A percentile compares a stretch with the other conserved stretches of the same genome.
phyloP scores from a whole-genome alignment of 1,140 invertebrate species.

The Catajapyx aquilonaris region DNA sequence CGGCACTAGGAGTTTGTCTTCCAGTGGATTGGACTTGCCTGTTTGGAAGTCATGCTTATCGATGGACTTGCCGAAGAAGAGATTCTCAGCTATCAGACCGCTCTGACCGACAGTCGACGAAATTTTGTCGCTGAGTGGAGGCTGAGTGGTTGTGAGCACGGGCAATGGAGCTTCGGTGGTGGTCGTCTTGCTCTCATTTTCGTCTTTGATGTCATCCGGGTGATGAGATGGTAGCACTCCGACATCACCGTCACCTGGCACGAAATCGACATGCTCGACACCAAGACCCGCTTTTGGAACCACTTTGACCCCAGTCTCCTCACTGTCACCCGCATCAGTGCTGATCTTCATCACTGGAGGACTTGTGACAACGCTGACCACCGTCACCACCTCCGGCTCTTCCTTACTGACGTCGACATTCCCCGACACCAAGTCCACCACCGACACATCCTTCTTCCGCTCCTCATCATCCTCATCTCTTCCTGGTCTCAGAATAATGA shows the following conservation, averaged over 20 bases:
- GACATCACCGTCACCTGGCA: neutral
- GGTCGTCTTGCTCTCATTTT: neutral
- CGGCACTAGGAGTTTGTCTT: conserved; percentile 8
- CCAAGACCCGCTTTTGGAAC: neutral
- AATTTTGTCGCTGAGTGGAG: too few species aligned
- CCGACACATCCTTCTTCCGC: neutral
- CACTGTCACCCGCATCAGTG: neutral
- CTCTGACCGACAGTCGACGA: too few species aligned
- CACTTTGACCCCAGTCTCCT: neutral
- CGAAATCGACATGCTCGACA: neutral
- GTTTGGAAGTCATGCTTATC: neutral
- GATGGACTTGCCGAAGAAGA: neutral
- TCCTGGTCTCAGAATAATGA: neutral
- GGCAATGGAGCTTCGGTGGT: neutral
- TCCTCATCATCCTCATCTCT: neutral
- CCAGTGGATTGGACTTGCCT: neutral
- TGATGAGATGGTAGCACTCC: neutral
- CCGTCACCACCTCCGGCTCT: neutral
- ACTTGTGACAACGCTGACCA: neutral
- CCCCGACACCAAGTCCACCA: neutral
- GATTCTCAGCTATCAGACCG: neutral
- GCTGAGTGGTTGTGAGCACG: too few species aligned
- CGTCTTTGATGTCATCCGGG: neutral
- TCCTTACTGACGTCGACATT: neutral
- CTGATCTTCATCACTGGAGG: neutral